phyloP scores from a whole-genome alignment of 2,113 vertebrate species.

The Ophiodon elongatus region DNA sequence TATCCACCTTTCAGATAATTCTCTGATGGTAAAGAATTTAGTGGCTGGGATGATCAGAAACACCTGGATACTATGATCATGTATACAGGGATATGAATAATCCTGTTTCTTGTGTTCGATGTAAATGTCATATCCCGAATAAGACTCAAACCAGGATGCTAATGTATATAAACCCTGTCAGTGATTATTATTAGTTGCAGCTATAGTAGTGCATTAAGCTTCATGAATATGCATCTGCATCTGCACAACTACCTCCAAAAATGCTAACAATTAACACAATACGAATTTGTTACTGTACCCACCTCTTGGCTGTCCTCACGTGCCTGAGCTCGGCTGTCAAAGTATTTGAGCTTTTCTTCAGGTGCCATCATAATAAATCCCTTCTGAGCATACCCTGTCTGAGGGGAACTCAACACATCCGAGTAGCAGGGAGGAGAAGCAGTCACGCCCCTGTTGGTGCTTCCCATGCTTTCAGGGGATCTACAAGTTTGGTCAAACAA shows the following conservation, averaged over 20 bases:
- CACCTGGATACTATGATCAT: neutral
- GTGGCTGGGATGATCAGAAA: neutral
- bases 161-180: neutral
- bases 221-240: neutral
- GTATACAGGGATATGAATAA: neutral
- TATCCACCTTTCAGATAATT: neutral
- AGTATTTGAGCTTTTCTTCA: constrained; percentile 71
- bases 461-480: constrained; percentile 19
- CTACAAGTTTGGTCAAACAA: constrained; percentile 2
- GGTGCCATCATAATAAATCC: constrained; percentile 63
- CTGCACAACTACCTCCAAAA: too few species aligned
- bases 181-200: neutral
- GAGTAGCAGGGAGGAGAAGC: constrained; percentile 30
- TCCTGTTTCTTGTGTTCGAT: neutral
- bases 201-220: neutral
- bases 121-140: neutral
- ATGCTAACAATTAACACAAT: neutral
- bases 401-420: constrained; percentile 30
- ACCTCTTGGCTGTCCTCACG: constrained; percentile 70
- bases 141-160: neutral
- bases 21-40: neutral
- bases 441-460: constrained; percentile 15
- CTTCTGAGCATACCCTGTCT: constrained; percentile 12
- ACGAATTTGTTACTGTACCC: neutral
- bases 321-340: constrained; percentile 50